Conservation (phyloP, 2,888 invertebrate species). For the Meteorus cinctellus region DNA sequence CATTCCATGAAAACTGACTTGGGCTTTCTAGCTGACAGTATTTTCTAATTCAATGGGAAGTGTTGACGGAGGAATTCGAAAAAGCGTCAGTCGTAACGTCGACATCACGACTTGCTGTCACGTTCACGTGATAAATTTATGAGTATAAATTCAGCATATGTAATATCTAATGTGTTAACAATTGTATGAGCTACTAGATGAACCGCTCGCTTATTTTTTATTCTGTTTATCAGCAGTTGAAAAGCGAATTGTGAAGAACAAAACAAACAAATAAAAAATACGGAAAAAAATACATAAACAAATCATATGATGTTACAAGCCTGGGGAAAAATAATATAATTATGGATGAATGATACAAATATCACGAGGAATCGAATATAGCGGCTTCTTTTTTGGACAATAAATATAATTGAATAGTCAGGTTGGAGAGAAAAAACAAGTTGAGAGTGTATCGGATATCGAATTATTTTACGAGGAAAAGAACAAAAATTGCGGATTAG, state of each 20-base stretch:
- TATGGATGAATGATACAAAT: not conserved
- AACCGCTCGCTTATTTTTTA: conserved; percentile 69
- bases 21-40: not conserved
- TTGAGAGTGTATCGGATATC: not conserved
- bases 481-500: not conserved
- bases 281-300: conserved; percentile 8
- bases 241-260: not conserved
- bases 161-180: conserved; percentile 44
- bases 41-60: conserved; percentile 11
- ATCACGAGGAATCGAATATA: not conserved
- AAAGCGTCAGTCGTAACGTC: conserved; percentile 27
- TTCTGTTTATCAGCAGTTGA: conserved; percentile 63
- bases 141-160: not conserved
- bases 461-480: not conserved
- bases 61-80: not conserved
- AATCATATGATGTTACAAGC: not conserved
- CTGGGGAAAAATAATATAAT: not conserved
- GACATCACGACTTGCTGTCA: conserved; percentile 31
- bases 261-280: not conserved
- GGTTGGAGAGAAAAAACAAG: not conserved
- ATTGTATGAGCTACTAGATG: conserved; percentile 59
- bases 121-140: conserved; percentile 13
- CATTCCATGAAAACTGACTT: not conserved
- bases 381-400: too few relatives aligned
- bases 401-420: too few relatives aligned